Base-by-base conservation (phyloP, 2,113 vertebrate species). In the Oenanthe melanoleuca region DNA sequence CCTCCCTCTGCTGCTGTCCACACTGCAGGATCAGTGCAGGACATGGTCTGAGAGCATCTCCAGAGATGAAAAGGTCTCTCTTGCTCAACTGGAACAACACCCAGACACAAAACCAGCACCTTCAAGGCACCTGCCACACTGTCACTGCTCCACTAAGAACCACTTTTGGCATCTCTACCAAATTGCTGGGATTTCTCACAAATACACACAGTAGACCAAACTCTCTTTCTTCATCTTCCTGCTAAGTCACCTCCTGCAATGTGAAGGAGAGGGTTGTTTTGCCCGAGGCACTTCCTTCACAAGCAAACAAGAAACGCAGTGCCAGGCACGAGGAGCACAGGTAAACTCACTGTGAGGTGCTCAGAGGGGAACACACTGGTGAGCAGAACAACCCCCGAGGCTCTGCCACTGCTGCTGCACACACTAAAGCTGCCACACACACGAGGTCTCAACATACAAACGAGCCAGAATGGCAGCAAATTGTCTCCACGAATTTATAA, bases 41-140 rank as follows among this genome's bases (percentile, higher is more conserved):
- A 63, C 37, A 33, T 1, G 12, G 22, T 6, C 23, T 49, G 26
- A 64, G 33, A 66, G n/a, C 74, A 71, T 42, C 5, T 2, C 56
- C 60, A 42, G 11, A 45, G 21, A 50, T 17, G 34, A 47, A 55
- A 61, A 73, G 2, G 12, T 55, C 24, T 44, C 59, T 80, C 49
- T 37, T 6, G 1, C 12, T 24, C 40, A 31, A 22, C 24, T 37
- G 49, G 34, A 88, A 71, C 1, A 2, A 24, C 34, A 55, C 19
- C 0, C 9, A 80, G 80, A 82, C 1, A 7, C 25, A 10, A 33
- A 66, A 29, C n/a, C 61, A 61, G 45, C 20, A 11, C 0, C 2
- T 38, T 59, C 49, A 56, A 71, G 45, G 45, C 47, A 79, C 14
- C 66, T 50, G 38, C 29, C 50, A 42, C 17, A 3, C 42, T 40